Evolutionary conservation across 2,888 invertebrate genomes (phyloP), one percentile per base, ranked within the genome.

Genomic region (Melieria picta): DNA sequence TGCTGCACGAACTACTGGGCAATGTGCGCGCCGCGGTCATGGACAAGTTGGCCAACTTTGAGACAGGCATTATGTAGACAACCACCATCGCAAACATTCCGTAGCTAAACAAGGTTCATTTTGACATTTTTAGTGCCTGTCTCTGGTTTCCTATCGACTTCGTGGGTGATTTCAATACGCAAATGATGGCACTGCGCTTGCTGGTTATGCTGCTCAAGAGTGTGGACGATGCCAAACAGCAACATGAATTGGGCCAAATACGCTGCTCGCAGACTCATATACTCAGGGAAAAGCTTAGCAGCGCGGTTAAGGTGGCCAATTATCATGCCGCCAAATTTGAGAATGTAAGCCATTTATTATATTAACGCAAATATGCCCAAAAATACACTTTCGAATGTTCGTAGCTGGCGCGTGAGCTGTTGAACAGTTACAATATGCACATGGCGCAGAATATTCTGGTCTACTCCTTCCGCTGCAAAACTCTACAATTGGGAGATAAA

Each of bases 361-460:
- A 10, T n/a, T 9, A 10, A 5, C 30, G 5, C 13, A 7, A 16
- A 5, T 16, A 30, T n/a, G 13, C 9, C 56, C 11, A 0, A 16
- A 16, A 16, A 56, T 56, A 30, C 30, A 30, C 30, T 56, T 56
- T 13, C 13, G 5, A 5, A 61, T 55, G 50, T 30, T 74, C 63
- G 50, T 65, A 80, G 80, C 60, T 69, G 10, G 74, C 77, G 0
- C 75, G 80, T 47, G 74, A 80, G 9, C 62, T 80, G 10, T 63
- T 80, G n/a, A 80, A 80, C 65, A 76, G 74, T 10, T 80, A 75
- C 56, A 80, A 80, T 56, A 79, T 78, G 78, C 72, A 73, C 50
- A 52, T 76, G 48, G 58, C 76, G 0, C 72, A 72, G 56, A 75
- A 72, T 9, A 57, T 75, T 13, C 52, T 76, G 5, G 77, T 78